These are phyloP conservation scores for Hydrotaea diabolus DNA, from an alignment of 2,888 invertebrate species.

Conservation along the genomic window DNA sequence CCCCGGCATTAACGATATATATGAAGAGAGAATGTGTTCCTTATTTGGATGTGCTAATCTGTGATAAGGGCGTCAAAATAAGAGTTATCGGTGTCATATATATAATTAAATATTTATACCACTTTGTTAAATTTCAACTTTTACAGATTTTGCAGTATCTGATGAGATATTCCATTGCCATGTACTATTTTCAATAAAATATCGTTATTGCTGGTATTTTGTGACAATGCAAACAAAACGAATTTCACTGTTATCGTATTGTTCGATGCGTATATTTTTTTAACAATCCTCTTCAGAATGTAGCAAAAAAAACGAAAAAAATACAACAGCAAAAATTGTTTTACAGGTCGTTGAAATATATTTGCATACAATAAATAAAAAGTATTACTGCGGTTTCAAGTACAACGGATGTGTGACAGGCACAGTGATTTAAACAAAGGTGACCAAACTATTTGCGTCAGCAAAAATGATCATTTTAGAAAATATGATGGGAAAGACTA, in stretches of 20 bases:
- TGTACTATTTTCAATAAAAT: not conserved
- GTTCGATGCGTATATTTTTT: not conserved
- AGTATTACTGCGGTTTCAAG: conserved; percentile 1
- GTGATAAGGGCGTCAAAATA: too few relatives aligned
- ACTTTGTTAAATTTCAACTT: too few relatives aligned
- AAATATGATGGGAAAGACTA: too few relatives aligned
- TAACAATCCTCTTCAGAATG: not conserved
- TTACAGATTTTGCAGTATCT: too few relatives aligned
- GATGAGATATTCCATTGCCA: not conserved
- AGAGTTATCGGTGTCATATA: too few relatives aligned
- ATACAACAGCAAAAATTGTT: not conserved
- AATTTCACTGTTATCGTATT: not conserved
- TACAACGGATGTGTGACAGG: not conserved
- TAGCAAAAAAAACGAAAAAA: not conserved
- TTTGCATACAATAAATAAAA: not conserved
- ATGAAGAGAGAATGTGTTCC: too few relatives aligned
- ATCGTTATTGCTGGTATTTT: conserved; percentile 12
- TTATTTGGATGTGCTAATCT: too few relatives aligned
- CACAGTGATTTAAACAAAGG: not conserved
- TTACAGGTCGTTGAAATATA: conserved; percentile 7
- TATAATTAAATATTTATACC: too few relatives aligned
- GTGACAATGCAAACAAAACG: not conserved
- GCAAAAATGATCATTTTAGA: too few relatives aligned
- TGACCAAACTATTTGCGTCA: not conserved
- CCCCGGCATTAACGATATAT: too few relatives aligned